phyloP scores from a whole-genome alignment of 2,797 vertebrate species.

The Schizopygopsis malacanthus region DNA sequence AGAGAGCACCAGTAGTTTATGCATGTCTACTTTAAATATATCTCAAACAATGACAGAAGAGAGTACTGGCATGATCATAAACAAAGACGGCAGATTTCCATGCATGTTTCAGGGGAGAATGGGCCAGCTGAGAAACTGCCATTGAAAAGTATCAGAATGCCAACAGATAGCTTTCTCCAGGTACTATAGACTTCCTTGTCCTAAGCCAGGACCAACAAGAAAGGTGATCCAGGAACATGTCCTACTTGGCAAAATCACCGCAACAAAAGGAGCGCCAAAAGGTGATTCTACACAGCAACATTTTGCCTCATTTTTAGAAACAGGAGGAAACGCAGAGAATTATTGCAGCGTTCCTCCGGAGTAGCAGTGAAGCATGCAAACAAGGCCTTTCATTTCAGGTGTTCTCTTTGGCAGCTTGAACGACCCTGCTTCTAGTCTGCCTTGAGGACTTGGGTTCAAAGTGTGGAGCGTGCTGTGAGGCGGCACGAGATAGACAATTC shows the following conservation, averaged over 20 bases:
- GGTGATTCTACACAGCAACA: not conserved
- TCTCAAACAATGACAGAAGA: not conserved
- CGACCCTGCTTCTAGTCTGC: constrained; percentile 61
- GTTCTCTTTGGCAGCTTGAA: constrained; percentile 34
- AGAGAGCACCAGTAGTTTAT: not conserved
- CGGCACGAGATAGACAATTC: constrained; percentile 68
- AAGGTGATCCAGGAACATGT: constrained; percentile 2
- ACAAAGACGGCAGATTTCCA: not conserved
- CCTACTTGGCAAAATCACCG: not conserved
- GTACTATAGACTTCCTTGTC: not conserved
- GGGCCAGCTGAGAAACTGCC: not conserved
- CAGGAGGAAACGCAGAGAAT: not conserved
- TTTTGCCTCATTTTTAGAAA: not conserved
- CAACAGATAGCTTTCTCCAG: not conserved
- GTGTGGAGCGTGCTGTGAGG: constrained; percentile 45
- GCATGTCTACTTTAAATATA: not conserved
- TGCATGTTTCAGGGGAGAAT: too few relatives aligned
- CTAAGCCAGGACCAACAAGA: not conserved
- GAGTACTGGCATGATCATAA: not conserved
- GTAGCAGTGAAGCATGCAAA: constrained; percentile 36
- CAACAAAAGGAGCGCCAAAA: not conserved
- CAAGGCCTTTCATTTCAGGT: constrained; percentile 61
- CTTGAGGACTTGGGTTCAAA: constrained; percentile 68
- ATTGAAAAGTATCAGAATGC: not conserved
- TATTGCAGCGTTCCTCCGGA: not conserved